Evolutionary conservation across 2,797 vertebrate species (phyloP).

Genomic region (Anguilla megastoma): DNA sequence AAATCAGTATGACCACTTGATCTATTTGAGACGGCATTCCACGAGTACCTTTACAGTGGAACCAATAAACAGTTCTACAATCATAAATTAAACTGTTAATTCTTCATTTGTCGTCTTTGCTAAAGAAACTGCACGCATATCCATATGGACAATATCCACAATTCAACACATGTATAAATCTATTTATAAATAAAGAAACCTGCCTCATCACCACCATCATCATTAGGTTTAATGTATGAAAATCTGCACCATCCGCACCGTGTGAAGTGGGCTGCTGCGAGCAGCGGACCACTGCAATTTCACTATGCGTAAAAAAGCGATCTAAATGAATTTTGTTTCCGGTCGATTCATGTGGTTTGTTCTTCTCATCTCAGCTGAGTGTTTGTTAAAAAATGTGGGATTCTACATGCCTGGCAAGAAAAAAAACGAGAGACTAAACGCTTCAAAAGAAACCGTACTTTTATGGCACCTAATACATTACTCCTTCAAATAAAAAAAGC

Average conservation of each 20-base stretch:
- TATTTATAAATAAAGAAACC: neutral
- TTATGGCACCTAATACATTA: neutral
- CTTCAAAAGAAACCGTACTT: neutral
- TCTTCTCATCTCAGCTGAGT: neutral
- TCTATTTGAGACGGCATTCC: neutral
- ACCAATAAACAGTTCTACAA: neutral
- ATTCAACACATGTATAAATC: neutral
- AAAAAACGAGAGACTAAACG: neutral
- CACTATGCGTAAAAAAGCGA: conserved; percentile 5
- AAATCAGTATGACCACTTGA: neutral
- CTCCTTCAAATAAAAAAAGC: neutral
- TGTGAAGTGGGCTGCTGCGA: conserved; percentile 22
- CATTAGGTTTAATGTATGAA: neutral
- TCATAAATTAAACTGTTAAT: neutral
- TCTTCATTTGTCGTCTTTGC: neutral
- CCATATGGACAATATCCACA: neutral
- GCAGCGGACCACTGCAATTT: conserved; percentile 22
- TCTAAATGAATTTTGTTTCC: neutral
- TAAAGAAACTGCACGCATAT: neutral
- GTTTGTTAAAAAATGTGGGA: neutral
- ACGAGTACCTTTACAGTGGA: neutral
- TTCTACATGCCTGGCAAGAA: neutral
- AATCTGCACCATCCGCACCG: conserved; percentile 17
- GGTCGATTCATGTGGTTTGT: neutral
- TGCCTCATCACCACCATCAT: conserved; percentile 4